Conservation (phyloP, 2,113 vertebrate species). For the Calyptommatus sinebrachiatus region DNA sequence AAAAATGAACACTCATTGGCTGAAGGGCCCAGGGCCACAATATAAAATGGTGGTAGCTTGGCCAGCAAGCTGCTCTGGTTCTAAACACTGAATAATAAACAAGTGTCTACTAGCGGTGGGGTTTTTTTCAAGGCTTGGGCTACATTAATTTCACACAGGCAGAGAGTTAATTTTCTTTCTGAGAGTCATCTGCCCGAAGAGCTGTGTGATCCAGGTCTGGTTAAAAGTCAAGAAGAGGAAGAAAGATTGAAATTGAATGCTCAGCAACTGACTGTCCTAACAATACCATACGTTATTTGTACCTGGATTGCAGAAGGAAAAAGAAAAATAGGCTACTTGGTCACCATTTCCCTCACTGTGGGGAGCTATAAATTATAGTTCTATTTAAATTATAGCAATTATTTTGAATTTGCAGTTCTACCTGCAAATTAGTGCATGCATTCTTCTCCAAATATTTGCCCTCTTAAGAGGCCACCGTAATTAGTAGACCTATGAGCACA, state of each 20-base stretch:
- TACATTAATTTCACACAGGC: too few relatives aligned
- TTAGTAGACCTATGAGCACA: neutral
- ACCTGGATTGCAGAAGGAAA: neutral
- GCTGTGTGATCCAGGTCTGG: neutral
- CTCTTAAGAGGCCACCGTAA: neutral
- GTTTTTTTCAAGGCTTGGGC: too few relatives aligned
- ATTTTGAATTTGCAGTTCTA: neutral
- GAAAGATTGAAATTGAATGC: neutral
- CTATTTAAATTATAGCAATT: neutral
- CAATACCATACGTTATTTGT: neutral
- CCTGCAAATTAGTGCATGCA: neutral
- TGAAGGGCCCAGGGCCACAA: too few relatives aligned
- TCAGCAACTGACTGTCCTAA: too few relatives aligned
- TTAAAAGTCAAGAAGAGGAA: neutral
- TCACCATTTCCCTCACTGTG: neutral
- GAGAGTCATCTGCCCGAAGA: neutral
- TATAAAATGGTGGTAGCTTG: too few relatives aligned
- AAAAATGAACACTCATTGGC: too few relatives aligned
- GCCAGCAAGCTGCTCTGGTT: too few relatives aligned
- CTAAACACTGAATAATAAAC: too few relatives aligned
- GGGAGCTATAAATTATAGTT: neutral
- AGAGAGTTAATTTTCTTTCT: too few relatives aligned
- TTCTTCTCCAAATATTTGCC: neutral
- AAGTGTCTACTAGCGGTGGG: too few relatives aligned
- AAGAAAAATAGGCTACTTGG: neutral